Evolutionary conservation across 2,888 invertebrate genomes (phyloP).

Genomic region (Brenthis ino): DNA sequence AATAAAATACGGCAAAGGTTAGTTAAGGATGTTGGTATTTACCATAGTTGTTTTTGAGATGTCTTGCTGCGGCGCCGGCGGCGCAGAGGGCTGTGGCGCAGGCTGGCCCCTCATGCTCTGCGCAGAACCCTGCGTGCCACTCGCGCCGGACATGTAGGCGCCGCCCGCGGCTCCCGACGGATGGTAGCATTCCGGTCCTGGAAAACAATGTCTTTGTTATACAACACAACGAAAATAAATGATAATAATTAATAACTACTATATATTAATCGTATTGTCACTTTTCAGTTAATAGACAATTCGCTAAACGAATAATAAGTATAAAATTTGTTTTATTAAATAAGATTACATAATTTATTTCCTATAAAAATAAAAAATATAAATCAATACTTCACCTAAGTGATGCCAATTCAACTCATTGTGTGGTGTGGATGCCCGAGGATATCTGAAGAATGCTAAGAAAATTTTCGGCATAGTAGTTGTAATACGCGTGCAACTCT

Average conservation of each 20-base stretch:
- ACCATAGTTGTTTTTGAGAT: conserved; percentile 73
- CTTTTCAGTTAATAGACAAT: too few species aligned
- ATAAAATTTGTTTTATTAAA: neutral
- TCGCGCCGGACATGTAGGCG: conserved; percentile 64
- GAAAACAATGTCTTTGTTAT: conserved; percentile 27
- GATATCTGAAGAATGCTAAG: conserved; percentile 74
- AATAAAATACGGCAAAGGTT: neutral
- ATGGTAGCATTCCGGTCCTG: conserved; percentile 76
- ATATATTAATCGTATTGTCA: too few species aligned
- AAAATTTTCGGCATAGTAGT: conserved; percentile 48
- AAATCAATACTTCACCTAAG: conserved; percentile 25
- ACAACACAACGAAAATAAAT: neutral
- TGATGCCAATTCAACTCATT: conserved; percentile 59
- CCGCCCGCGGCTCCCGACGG: conserved; percentile 62
- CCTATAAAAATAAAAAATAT: neutral
- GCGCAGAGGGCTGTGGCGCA: conserved; percentile 67
- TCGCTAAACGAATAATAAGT: neutral
- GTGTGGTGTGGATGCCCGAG: conserved; percentile 78
- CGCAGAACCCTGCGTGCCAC: conserved; percentile 59
- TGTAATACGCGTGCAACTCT: conserved; percentile 31
- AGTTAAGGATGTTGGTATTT: conserved; percentile 27
- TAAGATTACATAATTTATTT: neutral
- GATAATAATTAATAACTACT: too few species aligned
- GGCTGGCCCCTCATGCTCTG: conserved; percentile 65
- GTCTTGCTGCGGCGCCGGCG: conserved; percentile 70